phyloP scores from a whole-genome alignment of 37 sponge, comb jelly and placozoan genomes.

The Spongilla lacustris region DNA sequence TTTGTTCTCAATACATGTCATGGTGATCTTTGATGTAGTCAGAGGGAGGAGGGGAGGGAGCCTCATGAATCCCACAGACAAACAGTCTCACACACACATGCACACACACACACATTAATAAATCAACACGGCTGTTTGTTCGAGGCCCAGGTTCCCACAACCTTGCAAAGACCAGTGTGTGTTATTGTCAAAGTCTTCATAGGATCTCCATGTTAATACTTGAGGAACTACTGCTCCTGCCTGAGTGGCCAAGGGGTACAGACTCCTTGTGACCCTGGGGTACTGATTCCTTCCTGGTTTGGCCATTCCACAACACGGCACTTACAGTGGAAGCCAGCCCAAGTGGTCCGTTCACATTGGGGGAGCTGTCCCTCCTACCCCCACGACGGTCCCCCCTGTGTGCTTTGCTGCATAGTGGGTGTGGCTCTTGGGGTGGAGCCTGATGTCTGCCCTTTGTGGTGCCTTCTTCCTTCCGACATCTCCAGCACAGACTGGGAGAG shows the following conservation, averaged over 20 bases:
- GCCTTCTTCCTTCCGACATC: conserved; percentile 1
- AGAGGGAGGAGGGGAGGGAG: not conserved
- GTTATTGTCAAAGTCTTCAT: not conserved
- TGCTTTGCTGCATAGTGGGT: not conserved
- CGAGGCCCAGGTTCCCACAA: not conserved
- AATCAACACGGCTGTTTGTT: not conserved
- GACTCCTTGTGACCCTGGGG: no score
- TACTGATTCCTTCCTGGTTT: no score
- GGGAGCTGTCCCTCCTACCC: conserved; percentile 25
- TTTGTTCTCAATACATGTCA: not conserved
- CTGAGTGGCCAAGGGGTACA: not conserved
- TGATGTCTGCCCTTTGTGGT: not conserved
- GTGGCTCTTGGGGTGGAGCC: not conserved
- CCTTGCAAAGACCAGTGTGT: not conserved
- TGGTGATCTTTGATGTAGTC: not conserved
- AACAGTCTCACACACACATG: not conserved
- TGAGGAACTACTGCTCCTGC: conserved; percentile 43
- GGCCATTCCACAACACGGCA: not conserved
- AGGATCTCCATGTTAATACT: conserved; percentile 21
- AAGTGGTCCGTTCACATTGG: conserved; percentile 8
- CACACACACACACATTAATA: conserved; percentile 3
- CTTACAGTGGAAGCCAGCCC: not conserved
- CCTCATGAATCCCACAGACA: not conserved
- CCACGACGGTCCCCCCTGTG: not conserved
- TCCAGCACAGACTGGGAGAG: conserved; percentile 52